Evolutionary conservation across 2,113 vertebrate species (phyloP).

Genomic region (Xiphophorus maculatus): DNA sequence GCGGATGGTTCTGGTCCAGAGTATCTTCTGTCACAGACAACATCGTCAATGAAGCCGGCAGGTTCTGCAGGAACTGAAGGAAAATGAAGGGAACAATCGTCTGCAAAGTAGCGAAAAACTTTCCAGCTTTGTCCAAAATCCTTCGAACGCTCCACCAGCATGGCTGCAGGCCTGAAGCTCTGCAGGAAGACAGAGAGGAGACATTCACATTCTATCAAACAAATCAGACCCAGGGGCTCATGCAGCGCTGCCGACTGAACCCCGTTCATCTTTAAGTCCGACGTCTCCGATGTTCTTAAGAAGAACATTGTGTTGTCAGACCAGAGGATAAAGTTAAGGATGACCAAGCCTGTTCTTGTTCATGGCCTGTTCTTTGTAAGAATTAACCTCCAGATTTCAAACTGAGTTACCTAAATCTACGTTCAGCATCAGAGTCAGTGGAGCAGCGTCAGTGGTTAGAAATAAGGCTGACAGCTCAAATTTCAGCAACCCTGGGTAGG

Average conservation of each 20-base stretch:
- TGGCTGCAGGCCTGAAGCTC: conserved; percentile 90
- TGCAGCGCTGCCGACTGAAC: not conserved
- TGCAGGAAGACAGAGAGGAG: conserved; percentile 44
- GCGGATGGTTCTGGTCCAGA: conserved; percentile 87
- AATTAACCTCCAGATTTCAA: not conserved
- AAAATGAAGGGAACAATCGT: conserved; percentile 84
- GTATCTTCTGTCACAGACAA: conserved; percentile 89
- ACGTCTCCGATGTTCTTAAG: not conserved
- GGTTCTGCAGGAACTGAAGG: conserved; percentile 77
- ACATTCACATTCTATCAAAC: not conserved
- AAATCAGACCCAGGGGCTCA: no score
- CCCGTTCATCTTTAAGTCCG: not conserved
- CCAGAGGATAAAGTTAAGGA: not conserved
- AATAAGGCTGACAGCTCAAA: not conserved
- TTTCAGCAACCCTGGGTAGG: not conserved
- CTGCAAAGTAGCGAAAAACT: conserved; percentile 86
- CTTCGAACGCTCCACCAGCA: conserved; percentile 88
- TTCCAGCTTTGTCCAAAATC: conserved; percentile 89
- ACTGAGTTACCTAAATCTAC: not conserved
- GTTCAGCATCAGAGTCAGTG: not conserved
- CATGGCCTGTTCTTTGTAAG: not conserved
- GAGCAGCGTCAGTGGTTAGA: not conserved
- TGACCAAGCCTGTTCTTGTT: not conserved
- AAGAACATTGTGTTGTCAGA: not conserved
- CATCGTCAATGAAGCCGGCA: conserved; percentile 77